phyloP scores from a whole-genome alignment of 2,888 invertebrate species.

The Epsilonema sp. region DNA sequence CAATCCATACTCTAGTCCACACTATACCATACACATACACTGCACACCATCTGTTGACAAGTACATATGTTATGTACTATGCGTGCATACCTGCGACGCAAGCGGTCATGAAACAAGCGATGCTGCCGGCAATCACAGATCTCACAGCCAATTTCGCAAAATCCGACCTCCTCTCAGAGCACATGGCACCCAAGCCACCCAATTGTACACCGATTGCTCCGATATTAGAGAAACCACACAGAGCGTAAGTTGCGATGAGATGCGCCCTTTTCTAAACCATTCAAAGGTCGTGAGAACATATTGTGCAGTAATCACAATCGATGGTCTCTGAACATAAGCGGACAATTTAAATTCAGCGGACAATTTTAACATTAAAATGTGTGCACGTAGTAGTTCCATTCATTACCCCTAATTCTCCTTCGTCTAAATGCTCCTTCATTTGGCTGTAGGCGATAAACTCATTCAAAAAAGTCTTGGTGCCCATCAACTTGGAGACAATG shows the following conservation, averaged over 20 bases:
- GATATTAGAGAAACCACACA: conserved; percentile 35
- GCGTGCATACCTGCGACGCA: conserved; percentile 15
- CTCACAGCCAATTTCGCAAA: conserved; percentile 15
- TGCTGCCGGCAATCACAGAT: conserved; percentile 14
- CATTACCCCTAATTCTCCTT: background rate
- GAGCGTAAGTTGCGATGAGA: conserved; percentile 27
- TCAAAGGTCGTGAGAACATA: too few species aligned
- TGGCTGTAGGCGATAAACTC: conserved; percentile 22
- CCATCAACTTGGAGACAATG: conserved; percentile 19
- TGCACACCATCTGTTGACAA: too few species aligned
- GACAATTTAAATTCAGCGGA: too few species aligned
- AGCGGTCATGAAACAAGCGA: conserved; percentile 19
- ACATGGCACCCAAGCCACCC: conserved; percentile 18
- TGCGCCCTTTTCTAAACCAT: too few species aligned
- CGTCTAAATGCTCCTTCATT: conserved; percentile 12
- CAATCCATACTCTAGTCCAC: too few species aligned
- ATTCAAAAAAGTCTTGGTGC: conserved; percentile 22
- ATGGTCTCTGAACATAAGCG: background rate
- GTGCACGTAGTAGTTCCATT: too few species aligned
- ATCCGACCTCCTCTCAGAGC: conserved; percentile 12
- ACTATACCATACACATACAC: too few species aligned
- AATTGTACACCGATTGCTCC: conserved; percentile 32
- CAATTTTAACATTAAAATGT: too few species aligned
- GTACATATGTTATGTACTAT: too few species aligned
- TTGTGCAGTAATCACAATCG: background rate